phyloP scores from a whole-genome alignment of 2,797 vertebrate genomes.

The Heliangelus exortis region DNA sequence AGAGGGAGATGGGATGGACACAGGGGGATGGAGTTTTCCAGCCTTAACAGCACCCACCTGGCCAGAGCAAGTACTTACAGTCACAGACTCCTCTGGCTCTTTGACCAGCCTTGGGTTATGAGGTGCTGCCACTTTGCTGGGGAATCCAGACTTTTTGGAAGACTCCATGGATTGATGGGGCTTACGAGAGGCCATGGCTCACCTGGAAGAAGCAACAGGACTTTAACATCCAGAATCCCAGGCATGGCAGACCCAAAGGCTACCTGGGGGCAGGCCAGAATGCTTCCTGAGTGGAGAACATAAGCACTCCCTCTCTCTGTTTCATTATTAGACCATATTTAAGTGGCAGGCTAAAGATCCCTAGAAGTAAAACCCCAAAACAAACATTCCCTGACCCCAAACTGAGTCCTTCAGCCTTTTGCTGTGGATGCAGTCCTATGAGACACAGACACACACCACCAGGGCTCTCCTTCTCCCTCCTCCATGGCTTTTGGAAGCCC shows the following conservation, averaged over 20 bases:
- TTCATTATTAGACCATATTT: no score
- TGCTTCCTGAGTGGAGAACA: no score
- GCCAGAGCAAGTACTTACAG: conserved; percentile 10
- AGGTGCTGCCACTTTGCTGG: conserved; percentile 67
- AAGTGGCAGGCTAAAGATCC: no score
- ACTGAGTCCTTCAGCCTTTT: no score
- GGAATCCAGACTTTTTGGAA: conserved; percentile 55
- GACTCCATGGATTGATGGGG: background rate
- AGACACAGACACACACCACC: no score
- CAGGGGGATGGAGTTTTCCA: background rate
- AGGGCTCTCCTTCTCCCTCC: background rate
- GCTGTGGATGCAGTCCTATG: no score
- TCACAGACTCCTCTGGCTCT: conserved; percentile 58
- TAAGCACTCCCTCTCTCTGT: no score
- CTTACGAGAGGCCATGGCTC: conserved; percentile 69
- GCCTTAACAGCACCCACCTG: background rate
- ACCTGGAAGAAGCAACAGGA: conserved; percentile 24
- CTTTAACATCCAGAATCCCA: background rate
- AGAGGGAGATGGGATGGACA: background rate
- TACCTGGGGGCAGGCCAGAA: background rate
- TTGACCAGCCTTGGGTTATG: conserved; percentile 62
- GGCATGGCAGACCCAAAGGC: background rate
- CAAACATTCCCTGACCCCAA: no score
- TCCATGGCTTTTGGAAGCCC: background rate
- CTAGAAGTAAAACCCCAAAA: no score